Conservation (phyloP, 92 coral and sea anemone species). For the Phenganax stokvisi region DNA sequence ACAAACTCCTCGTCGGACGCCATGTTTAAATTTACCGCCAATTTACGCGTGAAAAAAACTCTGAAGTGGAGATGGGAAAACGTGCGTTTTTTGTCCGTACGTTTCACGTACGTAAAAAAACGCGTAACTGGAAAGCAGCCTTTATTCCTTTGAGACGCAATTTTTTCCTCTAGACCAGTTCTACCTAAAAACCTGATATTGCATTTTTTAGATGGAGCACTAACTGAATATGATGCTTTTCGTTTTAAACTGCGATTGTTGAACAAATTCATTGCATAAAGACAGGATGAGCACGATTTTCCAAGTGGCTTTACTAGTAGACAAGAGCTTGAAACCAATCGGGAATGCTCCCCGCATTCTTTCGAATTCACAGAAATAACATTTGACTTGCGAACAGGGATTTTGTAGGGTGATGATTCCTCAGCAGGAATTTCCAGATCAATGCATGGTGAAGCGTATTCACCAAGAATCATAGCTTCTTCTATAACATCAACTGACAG, state of each 20-base stretch:
- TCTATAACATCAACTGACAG: background rate
- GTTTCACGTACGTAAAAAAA: constrained; percentile 4
- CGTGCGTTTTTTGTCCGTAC: background rate
- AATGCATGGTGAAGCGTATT: constrained; percentile 20
- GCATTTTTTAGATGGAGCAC: constrained; percentile 13
- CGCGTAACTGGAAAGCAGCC: constrained; percentile 14
- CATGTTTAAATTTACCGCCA: constrained; percentile 13
- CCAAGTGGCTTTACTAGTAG: background rate
- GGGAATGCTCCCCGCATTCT: background rate
- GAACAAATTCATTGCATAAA: constrained; percentile 10
- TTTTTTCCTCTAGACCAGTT: background rate
- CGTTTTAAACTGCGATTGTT: background rate
- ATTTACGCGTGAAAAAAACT: background rate
- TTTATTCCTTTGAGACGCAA: constrained; percentile 10
- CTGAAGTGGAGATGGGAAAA: background rate
- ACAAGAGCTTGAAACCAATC: constrained; percentile 8
- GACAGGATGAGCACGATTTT: constrained; percentile 10
- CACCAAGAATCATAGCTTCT: constrained; percentile 11
- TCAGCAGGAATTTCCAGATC: constrained; percentile 1
- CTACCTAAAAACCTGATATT: background rate
- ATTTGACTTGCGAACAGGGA: background rate
- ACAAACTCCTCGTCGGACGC: constrained; percentile 3
- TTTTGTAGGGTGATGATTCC: constrained; percentile 4
- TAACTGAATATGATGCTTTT: background rate
- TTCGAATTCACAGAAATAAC: background rate